Evolutionary conservation across 1,140 invertebrate species (phyloP), one percentile per base, ranked within the genome.

Genomic region (Colletes gigas): DNA sequence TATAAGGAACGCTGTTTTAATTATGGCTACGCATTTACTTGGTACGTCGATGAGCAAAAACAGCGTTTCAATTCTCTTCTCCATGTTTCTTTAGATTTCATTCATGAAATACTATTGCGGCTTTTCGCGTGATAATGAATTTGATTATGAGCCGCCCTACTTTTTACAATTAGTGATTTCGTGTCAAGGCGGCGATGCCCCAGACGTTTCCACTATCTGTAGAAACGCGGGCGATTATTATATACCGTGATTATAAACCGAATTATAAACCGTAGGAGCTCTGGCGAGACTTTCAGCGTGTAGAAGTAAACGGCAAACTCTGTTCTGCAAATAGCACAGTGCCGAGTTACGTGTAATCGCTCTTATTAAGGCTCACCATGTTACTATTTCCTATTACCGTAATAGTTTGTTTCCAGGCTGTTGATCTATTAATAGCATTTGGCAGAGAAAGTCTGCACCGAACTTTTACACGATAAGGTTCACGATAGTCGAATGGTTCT

Each of bases 341-440:
- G 1, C n/a, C 15, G 6, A 9, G 50, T 71, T 57, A 41, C n/a
- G 14, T 10, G 19, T 66, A 80, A 74, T 74, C 60, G 54, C 50
- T 59, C 62, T 47, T 14, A 44, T 81, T 63, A 54, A 72, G 39
- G 67, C 62, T 69, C 50, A 21, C 15, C 47, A 57, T 44, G 62
- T 69, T 67, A 81, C 77, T 69, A 88, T 85, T 88, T 88, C 78
- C 83, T 87, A 89, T 88, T 88, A 85, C 55, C 78, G 81, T 87
- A 89, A 89, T 86, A 83, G 77, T 60, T 54, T 52, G 72, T 89
- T 85, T 83, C 73, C 67, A 82, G 54, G 60, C 60, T 63, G 63
- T 55, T 30, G 52, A 41, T 69, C 88, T 89, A 89, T 89, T 87
- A 89, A 88, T 89, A 89, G 88, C 70, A 15, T 88, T 83, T 73